Percentiles rank a stretch among this genome's conserved stretches.
Conservation (phyloP, 1,140 invertebrate species). For the Melipona quadrifasciata region DNA sequence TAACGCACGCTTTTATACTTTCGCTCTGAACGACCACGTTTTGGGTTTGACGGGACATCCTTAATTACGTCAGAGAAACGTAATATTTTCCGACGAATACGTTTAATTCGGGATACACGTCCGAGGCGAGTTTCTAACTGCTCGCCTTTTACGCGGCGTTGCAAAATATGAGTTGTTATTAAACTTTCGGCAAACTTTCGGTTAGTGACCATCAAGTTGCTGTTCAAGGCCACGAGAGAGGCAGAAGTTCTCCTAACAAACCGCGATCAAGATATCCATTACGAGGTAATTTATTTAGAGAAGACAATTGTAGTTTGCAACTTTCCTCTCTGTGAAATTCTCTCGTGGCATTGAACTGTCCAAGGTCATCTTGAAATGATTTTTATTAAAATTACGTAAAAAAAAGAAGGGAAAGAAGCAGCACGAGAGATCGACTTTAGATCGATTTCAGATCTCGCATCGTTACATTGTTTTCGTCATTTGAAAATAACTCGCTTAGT, state of each 20-base stretch:
- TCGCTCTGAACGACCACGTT: too few relatives aligned
- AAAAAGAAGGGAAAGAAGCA: too few relatives aligned
- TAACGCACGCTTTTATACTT: neutral
- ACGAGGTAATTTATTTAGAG: neutral
- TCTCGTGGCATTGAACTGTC: too few relatives aligned
- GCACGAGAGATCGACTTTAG: neutral
- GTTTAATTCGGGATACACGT: neutral
- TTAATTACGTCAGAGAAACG: neutral
- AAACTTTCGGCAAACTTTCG: too few relatives aligned
- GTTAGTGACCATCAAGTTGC: too few relatives aligned
- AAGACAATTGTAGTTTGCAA: neutral
- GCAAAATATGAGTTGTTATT: too few relatives aligned
- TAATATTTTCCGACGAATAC: neutral
- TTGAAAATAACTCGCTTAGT: neutral
- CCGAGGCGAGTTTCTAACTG: too few relatives aligned
- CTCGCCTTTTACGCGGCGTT: too few relatives aligned
- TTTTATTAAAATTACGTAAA: too few relatives aligned
- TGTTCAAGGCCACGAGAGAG: too few relatives aligned
- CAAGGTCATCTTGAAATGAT: too few relatives aligned
- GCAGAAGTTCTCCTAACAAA: neutral
- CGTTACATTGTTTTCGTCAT: neutral
- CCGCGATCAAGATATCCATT: too few relatives aligned
- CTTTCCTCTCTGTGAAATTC: neutral
- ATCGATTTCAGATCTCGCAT: accelerated
- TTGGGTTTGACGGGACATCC: neutral